phyloP scores from a whole-genome alignment of 2,113 vertebrate species.

The Poecilia latipinna region DNA sequence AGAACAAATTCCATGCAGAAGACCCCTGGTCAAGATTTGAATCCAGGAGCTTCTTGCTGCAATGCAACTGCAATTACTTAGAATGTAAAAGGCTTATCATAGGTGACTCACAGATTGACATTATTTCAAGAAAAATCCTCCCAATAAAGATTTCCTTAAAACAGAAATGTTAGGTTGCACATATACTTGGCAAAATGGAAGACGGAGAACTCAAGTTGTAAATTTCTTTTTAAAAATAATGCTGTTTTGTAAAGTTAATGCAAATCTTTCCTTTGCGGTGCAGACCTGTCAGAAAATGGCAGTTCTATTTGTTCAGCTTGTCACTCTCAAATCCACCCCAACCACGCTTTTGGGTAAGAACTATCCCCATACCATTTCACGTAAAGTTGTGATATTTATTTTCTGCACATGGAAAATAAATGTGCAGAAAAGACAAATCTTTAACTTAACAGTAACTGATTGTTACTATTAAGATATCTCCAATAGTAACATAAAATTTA shows the following conservation, averaged over 20 bases:
- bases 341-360: background rate
- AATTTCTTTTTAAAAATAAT: conserved; percentile 80
- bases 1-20: too few species aligned
- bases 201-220: background rate
- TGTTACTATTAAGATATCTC: background rate
- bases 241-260: conserved; percentile 44
- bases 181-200: background rate
- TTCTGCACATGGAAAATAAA: background rate
- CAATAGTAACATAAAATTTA: background rate
- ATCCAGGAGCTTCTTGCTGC: too few species aligned
- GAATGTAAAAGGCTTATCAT: too few species aligned
- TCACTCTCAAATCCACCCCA: conserved; percentile 34
- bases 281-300: conserved; percentile 56
- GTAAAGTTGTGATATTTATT: background rate
- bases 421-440: background rate
- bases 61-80: too few species aligned
- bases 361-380: background rate
- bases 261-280: conserved; percentile 53
- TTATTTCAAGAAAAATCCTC: background rate
- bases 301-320: conserved; percentile 67
- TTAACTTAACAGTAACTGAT: background rate
- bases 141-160: too few species aligned
- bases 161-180: background rate
- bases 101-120: too few species aligned
- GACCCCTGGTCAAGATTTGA: too few species aligned